A percentile compares a stretch with the other conserved stretches of the same genome.
phyloP scores from a whole-genome alignment of 2,888 invertebrate species.

The Sisyra nigra region DNA sequence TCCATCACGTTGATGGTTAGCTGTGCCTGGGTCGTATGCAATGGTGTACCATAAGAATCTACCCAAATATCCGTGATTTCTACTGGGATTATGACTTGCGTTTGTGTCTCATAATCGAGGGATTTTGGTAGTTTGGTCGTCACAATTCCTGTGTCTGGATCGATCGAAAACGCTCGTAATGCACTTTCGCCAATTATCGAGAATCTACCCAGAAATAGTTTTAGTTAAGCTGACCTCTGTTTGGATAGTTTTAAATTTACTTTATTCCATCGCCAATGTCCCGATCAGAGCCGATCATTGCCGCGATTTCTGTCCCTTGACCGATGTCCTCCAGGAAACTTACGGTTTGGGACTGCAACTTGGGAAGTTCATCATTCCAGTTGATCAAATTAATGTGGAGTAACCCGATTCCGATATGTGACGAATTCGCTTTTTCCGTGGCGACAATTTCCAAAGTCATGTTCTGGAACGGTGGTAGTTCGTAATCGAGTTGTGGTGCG shows the following conservation, averaged over 20 bases:
- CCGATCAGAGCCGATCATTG: slow-evolving; percentile 37
- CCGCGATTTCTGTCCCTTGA: slow-evolving; percentile 30
- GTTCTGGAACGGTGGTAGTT: slow-evolving; percentile 31
- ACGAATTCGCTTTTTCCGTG: background rate
- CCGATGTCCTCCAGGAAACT: slow-evolving; percentile 38
- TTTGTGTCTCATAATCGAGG: slow-evolving; percentile 46
- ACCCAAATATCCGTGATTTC: slow-evolving; percentile 22
- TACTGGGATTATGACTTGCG: slow-evolving; percentile 31
- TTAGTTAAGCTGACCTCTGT: background rate
- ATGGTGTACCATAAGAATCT: slow-evolving; percentile 15
- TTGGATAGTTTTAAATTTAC: slow-evolving; percentile 23
- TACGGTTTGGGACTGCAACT: slow-evolving; percentile 30
- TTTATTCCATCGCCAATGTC: slow-evolving; percentile 42
- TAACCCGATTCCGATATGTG: slow-evolving; percentile 23
- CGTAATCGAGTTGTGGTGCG: slow-evolving; percentile 39
- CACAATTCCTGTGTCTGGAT: slow-evolving; percentile 37
- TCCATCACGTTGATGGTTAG: slow-evolving; percentile 44
- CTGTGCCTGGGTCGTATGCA: slow-evolving; percentile 33
- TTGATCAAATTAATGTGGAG: slow-evolving; percentile 39
- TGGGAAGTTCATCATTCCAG: slow-evolving; percentile 55
- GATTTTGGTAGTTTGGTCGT: slow-evolving; percentile 32
- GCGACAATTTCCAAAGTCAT: slow-evolving; percentile 23
- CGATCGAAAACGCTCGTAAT: slow-evolving; percentile 25
- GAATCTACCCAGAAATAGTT: background rate
- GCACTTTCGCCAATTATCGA: slow-evolving; percentile 26